A percentile compares a stretch with the other conserved stretches of the same genome.
Evolutionary conservation across 1,140 invertebrate species (phyloP).

Genomic region (Polypedilum pembai): DNA sequence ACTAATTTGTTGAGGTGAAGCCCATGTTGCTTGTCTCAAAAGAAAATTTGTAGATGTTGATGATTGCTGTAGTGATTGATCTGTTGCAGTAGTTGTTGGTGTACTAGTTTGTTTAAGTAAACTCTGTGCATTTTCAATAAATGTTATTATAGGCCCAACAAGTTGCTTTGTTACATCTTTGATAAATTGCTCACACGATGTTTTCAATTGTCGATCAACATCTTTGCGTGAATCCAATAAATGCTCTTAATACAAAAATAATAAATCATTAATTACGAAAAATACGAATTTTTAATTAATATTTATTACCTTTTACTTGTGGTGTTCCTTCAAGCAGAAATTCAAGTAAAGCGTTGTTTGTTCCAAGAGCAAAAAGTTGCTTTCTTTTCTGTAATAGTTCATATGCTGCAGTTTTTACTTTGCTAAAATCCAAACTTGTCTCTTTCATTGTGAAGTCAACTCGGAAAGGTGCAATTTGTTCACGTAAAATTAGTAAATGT

Average conservation of each 20-base stretch:
- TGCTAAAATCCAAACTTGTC: constrained; percentile 84
- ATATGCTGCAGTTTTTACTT: constrained; percentile 78
- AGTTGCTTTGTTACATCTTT: constrained; percentile 67
- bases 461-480: constrained; percentile 98
- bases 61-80: neutral
- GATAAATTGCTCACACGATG: constrained; percentile 86
- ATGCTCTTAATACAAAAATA: constrained; percentile 54
- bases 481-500: constrained; percentile 90
- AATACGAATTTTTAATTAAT: too few relatives aligned
- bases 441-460: constrained; percentile 92
- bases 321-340: constrained; percentile 87
- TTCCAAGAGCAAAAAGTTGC: constrained; percentile 77
- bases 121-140: constrained; percentile 62
- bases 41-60: constrained; percentile 35
- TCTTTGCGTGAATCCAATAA: constrained; percentile 90
- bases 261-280: neutral
- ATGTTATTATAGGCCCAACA: constrained; percentile 61
- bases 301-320: constrained; percentile 56
- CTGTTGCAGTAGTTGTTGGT: too few relatives aligned
- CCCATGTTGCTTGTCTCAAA: constrained; percentile 45
- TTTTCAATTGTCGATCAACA: constrained; percentile 85
- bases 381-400: constrained; percentile 77
- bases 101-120: constrained; percentile 31
- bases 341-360: constrained; percentile 85
- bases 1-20: constrained; percentile 49